Evolutionary conservation across 2,113 vertebrate species (phyloP), one percentile per base, ranked within the genome.

Genomic region (Motacilla tschutschensis): DNA sequence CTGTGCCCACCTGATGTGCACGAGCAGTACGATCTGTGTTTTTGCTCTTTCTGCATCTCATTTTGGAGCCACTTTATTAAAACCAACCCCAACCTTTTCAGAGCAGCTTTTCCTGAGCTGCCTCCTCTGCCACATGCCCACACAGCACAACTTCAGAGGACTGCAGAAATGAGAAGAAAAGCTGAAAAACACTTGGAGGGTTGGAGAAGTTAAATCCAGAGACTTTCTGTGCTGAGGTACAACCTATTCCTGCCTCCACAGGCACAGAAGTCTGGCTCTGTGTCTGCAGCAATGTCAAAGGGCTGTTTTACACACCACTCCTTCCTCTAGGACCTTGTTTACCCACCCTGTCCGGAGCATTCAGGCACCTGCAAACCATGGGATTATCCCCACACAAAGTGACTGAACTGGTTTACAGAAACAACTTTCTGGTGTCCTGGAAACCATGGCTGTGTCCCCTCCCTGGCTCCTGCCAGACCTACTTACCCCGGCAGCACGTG

Each of bases 21-120:
- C 0, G 0, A 33, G 47, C 13, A 12, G 12, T 2, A 4, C 3
- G 29, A 69, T 6, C 21, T 8, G 0, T 8, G 10, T 2, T 25
- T 53, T 55, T n/a, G 6, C 7, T 41, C 46, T 25, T 41, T 63
- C 38, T 38, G 20, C 10, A 29, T 9, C 44, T 50, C 35, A 15
- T 41, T 70, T 46, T 51, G 35, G 31, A 47, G 19, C 14, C 33
- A n/a, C 16, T 25, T 33, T 14, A n/a, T 6, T 40, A 51, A 80
- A 71, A 14, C 8, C 33, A 55, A 15, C 15, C 44, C 25, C 5
- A 36, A 10, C 3, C 28, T 38, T 29, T 50, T 10, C 33, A 19
- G 43, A n/a, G 35, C 26, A 67, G 46, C 57, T 50, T 64, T 29
- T 22, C 43, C 69, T 16, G 31, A 59, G 17, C 35, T 33, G 44